phyloP scores from a whole-genome alignment of 2,797 vertebrate species.

The Caiman crocodilus region DNA sequence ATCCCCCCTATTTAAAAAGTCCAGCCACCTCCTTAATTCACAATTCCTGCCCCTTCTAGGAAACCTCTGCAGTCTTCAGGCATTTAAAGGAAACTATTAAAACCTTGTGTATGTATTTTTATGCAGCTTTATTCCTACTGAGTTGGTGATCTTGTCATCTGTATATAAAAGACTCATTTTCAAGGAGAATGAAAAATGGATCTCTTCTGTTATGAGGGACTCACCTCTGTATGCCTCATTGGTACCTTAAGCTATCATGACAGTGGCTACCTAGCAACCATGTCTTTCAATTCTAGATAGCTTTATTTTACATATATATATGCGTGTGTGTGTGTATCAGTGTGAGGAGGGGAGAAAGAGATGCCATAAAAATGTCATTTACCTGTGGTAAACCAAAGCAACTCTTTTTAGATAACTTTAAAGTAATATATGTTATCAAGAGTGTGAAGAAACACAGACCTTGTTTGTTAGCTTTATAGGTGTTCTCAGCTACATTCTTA shows the following conservation, averaged over 20 bases:
- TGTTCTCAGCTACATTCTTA: background rate
- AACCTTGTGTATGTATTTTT: constrained; percentile 59
- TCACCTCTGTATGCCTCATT: constrained; percentile 74
- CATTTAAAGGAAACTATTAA: constrained; percentile 46
- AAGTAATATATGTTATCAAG: background rate
- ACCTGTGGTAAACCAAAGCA: background rate
- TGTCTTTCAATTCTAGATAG: constrained; percentile 66
- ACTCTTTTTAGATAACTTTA: background rate
- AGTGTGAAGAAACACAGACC: background rate
- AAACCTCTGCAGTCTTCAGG: constrained; percentile 38
- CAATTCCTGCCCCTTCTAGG: constrained; percentile 11
- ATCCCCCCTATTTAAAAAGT: constrained; percentile 12
- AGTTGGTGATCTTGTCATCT: constrained; percentile 73
- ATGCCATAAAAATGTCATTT: constrained; percentile 29
- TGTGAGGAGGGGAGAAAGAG: background rate
- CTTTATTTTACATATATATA: constrained; percentile 54
- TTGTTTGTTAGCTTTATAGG: background rate
- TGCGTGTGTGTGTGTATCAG: no score
- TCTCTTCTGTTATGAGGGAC: constrained; percentile 75
- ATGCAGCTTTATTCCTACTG: constrained; percentile 56
- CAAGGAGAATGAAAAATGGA: constrained; percentile 77
- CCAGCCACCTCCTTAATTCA: background rate
- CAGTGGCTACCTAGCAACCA: constrained; percentile 82
- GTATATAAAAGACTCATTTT: constrained; percentile 58
- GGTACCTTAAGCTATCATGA: constrained; percentile 71